phyloP scores from a whole-genome alignment of 1,140 invertebrate genomes.

The Drosophila miranda region DNA sequence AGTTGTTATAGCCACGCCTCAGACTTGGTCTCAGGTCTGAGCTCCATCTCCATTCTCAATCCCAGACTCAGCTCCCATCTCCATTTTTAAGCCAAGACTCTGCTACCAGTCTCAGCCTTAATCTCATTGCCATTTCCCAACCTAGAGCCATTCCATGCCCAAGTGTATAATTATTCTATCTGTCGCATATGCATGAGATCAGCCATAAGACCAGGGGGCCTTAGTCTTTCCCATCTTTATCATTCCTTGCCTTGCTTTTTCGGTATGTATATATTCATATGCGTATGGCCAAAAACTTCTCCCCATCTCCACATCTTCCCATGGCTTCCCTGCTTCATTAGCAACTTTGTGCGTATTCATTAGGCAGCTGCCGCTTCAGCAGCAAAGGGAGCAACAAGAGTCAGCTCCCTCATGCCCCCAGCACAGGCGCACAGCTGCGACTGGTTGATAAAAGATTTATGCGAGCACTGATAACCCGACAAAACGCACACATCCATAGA shows the following conservation, averaged over 20 bases:
- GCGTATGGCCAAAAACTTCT: constrained; percentile 17
- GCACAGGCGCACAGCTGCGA: constrained; percentile 56
- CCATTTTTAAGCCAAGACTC: too few species aligned
- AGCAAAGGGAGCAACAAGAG: constrained; percentile 27
- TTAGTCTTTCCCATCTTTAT: constrained; percentile 16
- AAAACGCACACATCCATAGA: constrained; percentile 60
- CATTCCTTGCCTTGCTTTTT: constrained; percentile 3
- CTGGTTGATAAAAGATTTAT: constrained; percentile 79
- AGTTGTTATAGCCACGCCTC: constrained; percentile 23
- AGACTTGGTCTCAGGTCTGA: neutral
- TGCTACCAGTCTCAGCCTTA: too few species aligned
- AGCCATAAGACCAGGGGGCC: constrained; percentile 36
- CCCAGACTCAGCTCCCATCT: too few species aligned
- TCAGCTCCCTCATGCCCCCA: constrained; percentile 10
- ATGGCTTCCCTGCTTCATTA: constrained; percentile 59
- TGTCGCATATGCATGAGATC: constrained; percentile 72
- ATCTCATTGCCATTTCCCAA: neutral
- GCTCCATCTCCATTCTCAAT: too few species aligned
- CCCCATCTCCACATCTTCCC: neutral
- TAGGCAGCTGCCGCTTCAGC: constrained; percentile 41
- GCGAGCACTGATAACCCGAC: constrained; percentile 74
- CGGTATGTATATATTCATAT: constrained; percentile 46
- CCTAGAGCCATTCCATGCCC: constrained; percentile 40
- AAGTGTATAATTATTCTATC: constrained; percentile 72
- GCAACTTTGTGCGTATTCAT: constrained; percentile 79